Percentiles rank a stretch among this genome's conserved stretches.
phyloP scores from a whole-genome alignment of 2,797 vertebrate species.

The Hypotaenidia philippensis region DNA sequence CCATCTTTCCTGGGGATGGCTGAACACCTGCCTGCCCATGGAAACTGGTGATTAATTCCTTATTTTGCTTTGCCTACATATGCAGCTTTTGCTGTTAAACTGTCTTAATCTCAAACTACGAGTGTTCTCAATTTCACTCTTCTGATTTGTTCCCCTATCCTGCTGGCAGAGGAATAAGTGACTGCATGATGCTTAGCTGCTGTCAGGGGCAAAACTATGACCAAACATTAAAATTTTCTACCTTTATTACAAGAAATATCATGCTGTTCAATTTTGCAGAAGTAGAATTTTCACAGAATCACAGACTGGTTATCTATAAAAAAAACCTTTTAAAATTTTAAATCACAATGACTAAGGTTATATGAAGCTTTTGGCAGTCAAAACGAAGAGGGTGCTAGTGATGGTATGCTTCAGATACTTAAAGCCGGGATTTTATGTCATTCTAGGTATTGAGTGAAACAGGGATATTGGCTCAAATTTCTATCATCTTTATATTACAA shows the following conservation, averaged over 20 bases:
- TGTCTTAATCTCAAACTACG: no score
- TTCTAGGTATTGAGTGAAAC: neutral
- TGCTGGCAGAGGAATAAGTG: no score
- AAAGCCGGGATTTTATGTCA: neutral
- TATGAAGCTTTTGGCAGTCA: neutral
- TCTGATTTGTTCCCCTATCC: no score
- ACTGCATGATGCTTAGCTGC: no score
- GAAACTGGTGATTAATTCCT: no score
- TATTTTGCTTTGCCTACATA: no score
- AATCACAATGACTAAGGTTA: neutral
- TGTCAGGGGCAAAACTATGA: no score
- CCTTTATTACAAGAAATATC: neutral
- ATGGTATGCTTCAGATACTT: neutral
- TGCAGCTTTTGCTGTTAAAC: no score
- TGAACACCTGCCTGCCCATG: no score
- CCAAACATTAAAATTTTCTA: neutral
- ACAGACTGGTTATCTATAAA: neutral
- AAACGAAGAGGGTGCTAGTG: neutral
- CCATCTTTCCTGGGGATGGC: no score
- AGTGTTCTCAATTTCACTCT: no score
- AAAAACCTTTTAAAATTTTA: neutral
- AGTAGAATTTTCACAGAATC: neutral
- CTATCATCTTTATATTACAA: neutral
- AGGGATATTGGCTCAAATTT: neutral
- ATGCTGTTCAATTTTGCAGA: neutral